Evolutionary conservation across 2,888 invertebrate genomes (phyloP).

Genomic region (Mystacides longicornis): DNA sequence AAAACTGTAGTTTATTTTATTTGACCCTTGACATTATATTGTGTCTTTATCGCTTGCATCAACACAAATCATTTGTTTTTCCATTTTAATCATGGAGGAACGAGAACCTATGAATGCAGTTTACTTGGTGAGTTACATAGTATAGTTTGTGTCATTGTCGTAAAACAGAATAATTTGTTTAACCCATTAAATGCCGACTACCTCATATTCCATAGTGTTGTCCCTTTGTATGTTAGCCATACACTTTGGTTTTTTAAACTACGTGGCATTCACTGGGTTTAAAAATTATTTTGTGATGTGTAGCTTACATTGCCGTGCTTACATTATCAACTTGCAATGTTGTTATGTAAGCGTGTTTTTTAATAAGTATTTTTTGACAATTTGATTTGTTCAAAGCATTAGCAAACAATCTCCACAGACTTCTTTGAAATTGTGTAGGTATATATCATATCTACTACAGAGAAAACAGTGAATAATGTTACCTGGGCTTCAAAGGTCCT

Average conservation of each 20-base stretch:
- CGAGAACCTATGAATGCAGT: background rate
- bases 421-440: too few species aligned
- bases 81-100: conserved; percentile 8
- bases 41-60: background rate
- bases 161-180: background rate
- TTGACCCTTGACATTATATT: background rate
- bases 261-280: too few species aligned
- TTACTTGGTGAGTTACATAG: conserved; percentile 4
- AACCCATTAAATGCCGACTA: background rate
- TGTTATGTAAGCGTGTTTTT: too few species aligned
- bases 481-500: too few species aligned
- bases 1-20: background rate
- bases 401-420: too few species aligned
- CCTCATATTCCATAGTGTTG: background rate
- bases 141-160: background rate
- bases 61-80: conserved; percentile 4
- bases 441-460: too few species aligned
- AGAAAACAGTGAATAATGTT: too few species aligned
- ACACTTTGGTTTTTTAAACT: background rate
- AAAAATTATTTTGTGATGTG: too few species aligned
- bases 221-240: background rate
- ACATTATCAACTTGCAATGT: too few species aligned
- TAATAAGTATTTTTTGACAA: too few species aligned
- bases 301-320: too few species aligned
- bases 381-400: too few species aligned